Evolutionary conservation across 2,888 invertebrate genomes (phyloP), one percentile per base, ranked within the genome.

Genomic region (Panorpa germanica): DNA sequence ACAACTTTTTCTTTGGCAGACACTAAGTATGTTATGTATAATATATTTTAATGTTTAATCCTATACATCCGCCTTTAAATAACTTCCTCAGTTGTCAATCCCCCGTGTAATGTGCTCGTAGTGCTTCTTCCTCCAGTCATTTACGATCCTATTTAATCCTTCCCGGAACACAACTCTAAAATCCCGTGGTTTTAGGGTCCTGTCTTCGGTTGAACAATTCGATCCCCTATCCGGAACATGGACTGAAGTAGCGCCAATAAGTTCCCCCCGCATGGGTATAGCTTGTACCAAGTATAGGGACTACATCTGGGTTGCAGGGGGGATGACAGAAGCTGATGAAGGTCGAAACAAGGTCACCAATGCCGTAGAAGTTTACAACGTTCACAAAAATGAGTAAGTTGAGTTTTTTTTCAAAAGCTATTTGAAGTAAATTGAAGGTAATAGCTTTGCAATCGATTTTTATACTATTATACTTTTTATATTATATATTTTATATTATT

Each of bases 261-360:
- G 52, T 14, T 54, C 56, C 7, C 61, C 69, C 1, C 57, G 71
- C 24, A 64, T 69, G 55, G 72, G 72, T 3, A 56, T 65, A 18
- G 70, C 69, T 0, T 59, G 63, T 33, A 54, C 62, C 27, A 66
- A 67, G 43, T 69, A 65, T 47, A 55, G 64, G 16, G 65, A 69
- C 40, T 61, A 62, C 39, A 70, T 75, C 46, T 73, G 73, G 72
- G 67, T 71, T 16, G 70, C 68, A 3, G 74, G 74, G 24, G 75
- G 74, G 16, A 65, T 73, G 64, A 64, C 65, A 9, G 62, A 61
- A 12, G 61, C 64, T 40, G 60, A 59, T 44, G 60, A 59, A 34
- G 56, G 57, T 14, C 61, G 64, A 0, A 54, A n/a, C n/a, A n/a
- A n/a, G n/a, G n/a, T 70, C 32, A 58, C 63, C 38, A 61, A 58